Evolutionary conservation across 2,888 invertebrate species (phyloP).

Genomic region (Rhingia campestris): DNA sequence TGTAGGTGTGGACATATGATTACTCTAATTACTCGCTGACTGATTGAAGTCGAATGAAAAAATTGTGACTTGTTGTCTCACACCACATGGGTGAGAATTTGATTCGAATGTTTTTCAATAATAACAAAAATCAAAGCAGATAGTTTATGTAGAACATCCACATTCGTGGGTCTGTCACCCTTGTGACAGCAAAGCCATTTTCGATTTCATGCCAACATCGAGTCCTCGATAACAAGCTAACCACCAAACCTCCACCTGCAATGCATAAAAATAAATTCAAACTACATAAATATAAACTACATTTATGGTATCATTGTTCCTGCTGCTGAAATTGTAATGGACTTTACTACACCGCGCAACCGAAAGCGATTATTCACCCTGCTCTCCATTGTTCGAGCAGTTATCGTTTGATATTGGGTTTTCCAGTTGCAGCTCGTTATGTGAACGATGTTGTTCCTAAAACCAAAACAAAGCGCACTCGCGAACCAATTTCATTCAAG

Average conservation of each 20-base stretch:
- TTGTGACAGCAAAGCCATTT: not conserved
- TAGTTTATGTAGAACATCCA: not conserved
- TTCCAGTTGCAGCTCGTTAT: slow-evolving; percentile 46
- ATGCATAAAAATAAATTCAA: slow-evolving; percentile 25
- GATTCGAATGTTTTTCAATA: not conserved
- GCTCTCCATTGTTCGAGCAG: slow-evolving; percentile 52
- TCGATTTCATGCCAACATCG: slow-evolving; percentile 28
- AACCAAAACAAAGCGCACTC: slow-evolving; percentile 35
- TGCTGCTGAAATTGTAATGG: slow-evolving; percentile 50
- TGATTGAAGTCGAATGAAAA: slow-evolving; percentile 9
- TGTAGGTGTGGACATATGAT: slow-evolving; percentile 66
- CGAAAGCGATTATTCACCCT: slow-evolving; percentile 58
- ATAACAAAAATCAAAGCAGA: not conserved
- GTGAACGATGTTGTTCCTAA: slow-evolving; percentile 40
- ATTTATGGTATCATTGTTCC: slow-evolving; percentile 66
- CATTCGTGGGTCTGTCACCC: not conserved
- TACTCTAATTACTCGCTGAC: slow-evolving; percentile 64
- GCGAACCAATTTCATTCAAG: not conserved
- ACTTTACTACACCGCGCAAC: slow-evolving; percentile 24
- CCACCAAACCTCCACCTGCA: slow-evolving; percentile 1
- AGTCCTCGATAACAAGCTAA: slow-evolving; percentile 7
- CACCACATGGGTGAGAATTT: not conserved
- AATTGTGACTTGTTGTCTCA: slow-evolving; percentile 40
- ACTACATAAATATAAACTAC: slow-evolving; percentile 58
- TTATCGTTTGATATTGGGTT: slow-evolving; percentile 49